Percentiles rank a stretch among this genome's conserved stretches.
phyloP scores from a whole-genome alignment of 2,113 vertebrate species.

The Setophaga coronata region DNA sequence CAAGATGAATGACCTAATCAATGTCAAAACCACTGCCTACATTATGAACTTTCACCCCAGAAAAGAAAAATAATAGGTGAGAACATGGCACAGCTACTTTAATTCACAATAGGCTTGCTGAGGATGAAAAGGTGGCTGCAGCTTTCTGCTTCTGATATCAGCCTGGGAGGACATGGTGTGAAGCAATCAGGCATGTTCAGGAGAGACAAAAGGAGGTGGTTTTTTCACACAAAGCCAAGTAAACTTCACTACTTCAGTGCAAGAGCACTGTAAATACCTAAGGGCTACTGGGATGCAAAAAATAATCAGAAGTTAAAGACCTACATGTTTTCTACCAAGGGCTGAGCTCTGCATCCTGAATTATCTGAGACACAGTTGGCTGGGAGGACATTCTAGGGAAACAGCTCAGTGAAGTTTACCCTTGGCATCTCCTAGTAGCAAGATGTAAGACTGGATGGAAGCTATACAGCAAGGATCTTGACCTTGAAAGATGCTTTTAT shows the following conservation, averaged over 20 bases:
- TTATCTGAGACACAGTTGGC: not conserved
- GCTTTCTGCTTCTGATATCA: not conserved
- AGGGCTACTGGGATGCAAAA: not conserved
- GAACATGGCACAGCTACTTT: not conserved
- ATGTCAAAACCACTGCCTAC: not conserved
- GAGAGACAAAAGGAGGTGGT: not conserved
- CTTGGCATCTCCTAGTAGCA: not conserved
- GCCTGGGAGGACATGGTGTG: fast-evolving
- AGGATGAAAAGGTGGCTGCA: not conserved
- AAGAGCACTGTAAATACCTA: not conserved
- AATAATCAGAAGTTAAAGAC: not conserved
- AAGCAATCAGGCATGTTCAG: not conserved
- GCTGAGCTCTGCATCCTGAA: not conserved
- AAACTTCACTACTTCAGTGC: not conserved
- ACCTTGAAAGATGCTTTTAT: not conserved
- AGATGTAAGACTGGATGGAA: not conserved
- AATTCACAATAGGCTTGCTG: not conserved
- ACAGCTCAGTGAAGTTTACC: not conserved
- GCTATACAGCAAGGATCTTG: not conserved
- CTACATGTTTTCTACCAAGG: not conserved
- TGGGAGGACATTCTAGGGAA: not conserved
- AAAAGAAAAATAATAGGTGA: not conserved
- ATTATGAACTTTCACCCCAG: not conserved
- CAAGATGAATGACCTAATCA: not conserved
- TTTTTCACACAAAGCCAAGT: not conserved